A percentile compares a stretch with the other conserved stretches of the same genome.
phyloP scores from a whole-genome alignment of 2,888 invertebrate genomes.

The Lasioglossum leucozonium region DNA sequence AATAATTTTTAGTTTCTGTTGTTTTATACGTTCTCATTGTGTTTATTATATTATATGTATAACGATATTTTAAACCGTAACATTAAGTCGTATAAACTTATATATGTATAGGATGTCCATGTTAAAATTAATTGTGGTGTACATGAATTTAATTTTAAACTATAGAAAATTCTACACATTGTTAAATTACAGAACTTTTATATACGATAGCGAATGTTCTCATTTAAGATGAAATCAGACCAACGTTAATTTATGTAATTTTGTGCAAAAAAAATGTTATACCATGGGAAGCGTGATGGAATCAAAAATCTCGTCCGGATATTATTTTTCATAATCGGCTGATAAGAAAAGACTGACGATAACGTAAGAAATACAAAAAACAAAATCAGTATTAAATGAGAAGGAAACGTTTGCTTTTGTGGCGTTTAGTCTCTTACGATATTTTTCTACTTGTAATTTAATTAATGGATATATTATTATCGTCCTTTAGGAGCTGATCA shows the following conservation, averaged over 20 bases:
- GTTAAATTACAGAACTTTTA: constrained; percentile 45
- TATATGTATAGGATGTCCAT: constrained; percentile 32
- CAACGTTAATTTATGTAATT: constrained; percentile 28
- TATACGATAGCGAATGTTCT: constrained; percentile 36
- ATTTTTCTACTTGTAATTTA: constrained; percentile 55
- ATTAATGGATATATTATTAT: constrained; percentile 64
- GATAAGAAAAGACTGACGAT: constrained; percentile 46
- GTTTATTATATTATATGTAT: neutral
- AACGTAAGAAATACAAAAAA: constrained; percentile 39
- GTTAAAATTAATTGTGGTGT: constrained; percentile 43
- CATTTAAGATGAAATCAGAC: constrained; percentile 43
- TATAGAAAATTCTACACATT: constrained; percentile 39
- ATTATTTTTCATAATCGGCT: constrained; percentile 44
- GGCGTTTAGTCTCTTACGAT: constrained; percentile 44
- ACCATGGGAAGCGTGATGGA: constrained; percentile 2
- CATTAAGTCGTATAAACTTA: constrained; percentile 42
- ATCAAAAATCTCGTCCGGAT: constrained; percentile 20
- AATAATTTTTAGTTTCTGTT: neutral
- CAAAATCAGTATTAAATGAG: constrained; percentile 53
- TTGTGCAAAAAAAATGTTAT: constrained; percentile 19
- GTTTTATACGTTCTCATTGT: neutral
- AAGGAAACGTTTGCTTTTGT: constrained; percentile 43
- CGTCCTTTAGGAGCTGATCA: constrained; percentile 78
- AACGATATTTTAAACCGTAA: constrained; percentile 20
- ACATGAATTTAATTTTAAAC: constrained; percentile 40